A percentile compares a stretch with the other conserved stretches of the same genome.
Evolutionary conservation across 2,113 vertebrate genomes (phyloP).

Genomic region (Montifringilla adamsi): DNA sequence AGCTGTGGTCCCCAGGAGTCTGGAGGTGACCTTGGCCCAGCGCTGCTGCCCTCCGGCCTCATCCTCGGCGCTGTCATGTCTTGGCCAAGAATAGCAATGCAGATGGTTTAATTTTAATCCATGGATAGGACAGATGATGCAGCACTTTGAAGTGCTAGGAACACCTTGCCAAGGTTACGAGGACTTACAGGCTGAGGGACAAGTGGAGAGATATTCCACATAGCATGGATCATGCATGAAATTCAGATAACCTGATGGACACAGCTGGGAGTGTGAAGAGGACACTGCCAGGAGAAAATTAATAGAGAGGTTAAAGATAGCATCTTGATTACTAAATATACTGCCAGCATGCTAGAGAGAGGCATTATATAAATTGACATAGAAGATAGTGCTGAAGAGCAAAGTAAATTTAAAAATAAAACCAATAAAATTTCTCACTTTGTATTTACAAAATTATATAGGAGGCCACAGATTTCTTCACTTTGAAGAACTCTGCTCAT

Average conservation of each 20-base stretch:
- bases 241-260: neutral
- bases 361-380: neutral
- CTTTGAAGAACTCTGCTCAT: neutral
- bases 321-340: neutral
- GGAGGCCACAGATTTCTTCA: neutral
- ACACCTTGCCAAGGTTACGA: neutral
- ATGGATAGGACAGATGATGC: neutral
- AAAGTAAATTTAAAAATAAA: neutral
- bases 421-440: neutral
- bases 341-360: neutral
- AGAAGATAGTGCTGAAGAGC: neutral
- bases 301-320: neutral
- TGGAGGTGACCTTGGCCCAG: neutral
- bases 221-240: neutral
- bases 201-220: neutral
- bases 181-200: neutral
- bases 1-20: neutral
- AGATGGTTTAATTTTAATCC: neutral
- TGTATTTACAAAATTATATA: neutral
- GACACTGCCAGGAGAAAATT: neutral
- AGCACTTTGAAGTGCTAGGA: neutral
- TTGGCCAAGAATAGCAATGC: neutral
- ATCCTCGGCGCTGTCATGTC: neutral
- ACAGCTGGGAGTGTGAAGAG: neutral
- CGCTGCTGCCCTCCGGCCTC: neutral